These are phyloP conservation scores for Aspidoscelis tigris DNA, from an alignment of 2,113 vertebrate genomes.

Conservation along the genomic window DNA sequence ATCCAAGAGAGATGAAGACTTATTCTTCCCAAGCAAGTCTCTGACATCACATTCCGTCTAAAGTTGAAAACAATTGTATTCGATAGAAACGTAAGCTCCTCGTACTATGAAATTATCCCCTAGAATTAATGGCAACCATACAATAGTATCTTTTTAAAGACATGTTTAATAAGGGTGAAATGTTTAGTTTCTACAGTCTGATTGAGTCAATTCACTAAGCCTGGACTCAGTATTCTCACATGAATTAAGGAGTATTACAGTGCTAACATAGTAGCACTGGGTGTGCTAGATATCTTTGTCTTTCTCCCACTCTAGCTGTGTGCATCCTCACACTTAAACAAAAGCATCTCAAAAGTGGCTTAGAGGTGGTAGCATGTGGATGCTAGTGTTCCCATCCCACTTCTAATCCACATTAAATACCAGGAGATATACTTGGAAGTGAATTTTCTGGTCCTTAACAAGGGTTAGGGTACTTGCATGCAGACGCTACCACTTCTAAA, in stretches of 20 bases:
- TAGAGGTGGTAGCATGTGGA: too few relatives aligned
- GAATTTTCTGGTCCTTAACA: too few relatives aligned
- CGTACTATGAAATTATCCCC: constrained; percentile 63
- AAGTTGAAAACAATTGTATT: constrained; percentile 68
- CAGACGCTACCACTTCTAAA: too few relatives aligned
- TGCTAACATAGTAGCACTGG: not conserved
- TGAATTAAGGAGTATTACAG: constrained; percentile 49
- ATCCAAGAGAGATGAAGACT: constrained; percentile 74
- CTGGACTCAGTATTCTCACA: constrained; percentile 73
- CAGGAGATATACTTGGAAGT: too few relatives aligned
- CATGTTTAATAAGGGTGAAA: constrained; percentile 67
- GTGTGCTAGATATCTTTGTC: too few relatives aligned
- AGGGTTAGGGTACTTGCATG: too few relatives aligned
- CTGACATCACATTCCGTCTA: constrained; percentile 67
- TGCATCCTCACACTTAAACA: too few relatives aligned
- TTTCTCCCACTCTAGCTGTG: not conserved
- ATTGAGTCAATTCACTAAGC: constrained; percentile 70
- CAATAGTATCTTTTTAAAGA: constrained; percentile 59
- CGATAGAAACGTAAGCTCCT: constrained; percentile 55
- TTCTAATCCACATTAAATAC: too few relatives aligned
- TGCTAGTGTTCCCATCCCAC: too few relatives aligned
- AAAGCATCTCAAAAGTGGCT: too few relatives aligned
- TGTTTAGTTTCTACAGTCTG: constrained; percentile 62
- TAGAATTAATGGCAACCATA: constrained; percentile 59
- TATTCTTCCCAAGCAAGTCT: constrained; percentile 73